phyloP scores from a whole-genome alignment of 2,113 vertebrate species.

The Silurus glanis region DNA sequence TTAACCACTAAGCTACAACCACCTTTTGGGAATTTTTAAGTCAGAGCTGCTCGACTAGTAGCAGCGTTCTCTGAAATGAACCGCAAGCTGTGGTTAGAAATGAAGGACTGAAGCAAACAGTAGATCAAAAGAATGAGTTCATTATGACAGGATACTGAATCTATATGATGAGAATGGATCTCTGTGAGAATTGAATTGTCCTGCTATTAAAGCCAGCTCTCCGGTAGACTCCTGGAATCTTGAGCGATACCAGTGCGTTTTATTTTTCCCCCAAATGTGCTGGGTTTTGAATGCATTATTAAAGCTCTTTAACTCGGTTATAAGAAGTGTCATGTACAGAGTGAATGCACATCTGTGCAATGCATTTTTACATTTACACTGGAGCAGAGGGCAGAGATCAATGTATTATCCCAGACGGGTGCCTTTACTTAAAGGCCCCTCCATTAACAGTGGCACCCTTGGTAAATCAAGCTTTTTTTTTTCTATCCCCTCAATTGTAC shows the following conservation, averaged over 20 bases:
- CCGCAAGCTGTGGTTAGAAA: background rate
- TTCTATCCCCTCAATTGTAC: no score
- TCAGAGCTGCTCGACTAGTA: background rate
- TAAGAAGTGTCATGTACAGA: background rate
- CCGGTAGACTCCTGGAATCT: background rate
- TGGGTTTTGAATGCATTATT: conserved; percentile 17
- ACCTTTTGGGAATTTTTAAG: background rate
- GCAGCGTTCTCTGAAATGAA: background rate
- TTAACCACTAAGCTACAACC: no score
- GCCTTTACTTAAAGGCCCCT: background rate
- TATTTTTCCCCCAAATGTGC: background rate
- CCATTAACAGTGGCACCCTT: no score
- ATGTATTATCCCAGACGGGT: background rate
- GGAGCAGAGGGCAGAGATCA: background rate
- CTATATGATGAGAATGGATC: background rate
- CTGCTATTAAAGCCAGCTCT: conserved; percentile 19
- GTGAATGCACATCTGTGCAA: background rate
- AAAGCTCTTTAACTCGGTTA: background rate
- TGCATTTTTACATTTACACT: background rate
- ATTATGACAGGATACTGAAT: background rate
- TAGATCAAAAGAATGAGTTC: background rate
- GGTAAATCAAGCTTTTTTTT: no score
- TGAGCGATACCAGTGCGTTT: background rate
- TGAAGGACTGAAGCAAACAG: background rate
- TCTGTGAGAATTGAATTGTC: background rate